phyloP scores from a whole-genome alignment of 1,140 invertebrate species.

The Pollicipes pollicipes region DNA sequence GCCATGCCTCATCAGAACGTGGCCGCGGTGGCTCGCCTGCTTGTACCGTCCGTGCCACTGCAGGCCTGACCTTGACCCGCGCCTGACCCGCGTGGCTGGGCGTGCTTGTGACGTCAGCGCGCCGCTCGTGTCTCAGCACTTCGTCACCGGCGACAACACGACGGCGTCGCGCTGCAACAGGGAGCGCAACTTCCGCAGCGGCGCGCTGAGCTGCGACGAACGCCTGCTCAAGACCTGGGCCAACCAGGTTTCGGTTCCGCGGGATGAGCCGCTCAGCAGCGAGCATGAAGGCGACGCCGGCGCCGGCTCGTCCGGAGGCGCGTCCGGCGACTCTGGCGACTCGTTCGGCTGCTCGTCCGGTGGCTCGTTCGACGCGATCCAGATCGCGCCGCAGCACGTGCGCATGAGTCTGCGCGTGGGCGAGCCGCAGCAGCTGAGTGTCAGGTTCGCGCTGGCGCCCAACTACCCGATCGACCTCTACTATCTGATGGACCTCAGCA shows the following conservation, averaged over 20 bases:
- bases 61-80: too few relatives aligned
- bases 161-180: slow-evolving; percentile 15
- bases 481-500: slow-evolving; percentile 87
- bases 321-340: neutral
- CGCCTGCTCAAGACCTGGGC: neutral
- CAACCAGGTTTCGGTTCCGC: neutral
- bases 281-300: too few relatives aligned
- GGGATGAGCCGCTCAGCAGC: neutral
- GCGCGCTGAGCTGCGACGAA: neutral
- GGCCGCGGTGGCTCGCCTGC: neutral
- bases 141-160: slow-evolving; percentile 12
- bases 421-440: slow-evolving; percentile 47
- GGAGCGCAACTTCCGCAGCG: slow-evolving; percentile 6
- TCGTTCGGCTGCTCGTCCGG: neutral
- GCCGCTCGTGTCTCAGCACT: slow-evolving; percentile 15
- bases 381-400: slow-evolving; percentile 19
- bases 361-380: neutral
- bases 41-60: too few relatives aligned
- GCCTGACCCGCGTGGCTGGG: too few relatives aligned
- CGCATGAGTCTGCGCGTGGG: slow-evolving; percentile 23
- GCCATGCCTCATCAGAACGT: too few relatives aligned
- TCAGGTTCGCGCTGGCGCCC: slow-evolving; percentile 65
- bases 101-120: too few relatives aligned
- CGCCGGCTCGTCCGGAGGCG: neutral
- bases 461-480: slow-evolving; percentile 93